Evolutionary conservation across 2,797 vertebrate genomes (phyloP).

Genomic region (Chiropotes sagulatus): DNA sequence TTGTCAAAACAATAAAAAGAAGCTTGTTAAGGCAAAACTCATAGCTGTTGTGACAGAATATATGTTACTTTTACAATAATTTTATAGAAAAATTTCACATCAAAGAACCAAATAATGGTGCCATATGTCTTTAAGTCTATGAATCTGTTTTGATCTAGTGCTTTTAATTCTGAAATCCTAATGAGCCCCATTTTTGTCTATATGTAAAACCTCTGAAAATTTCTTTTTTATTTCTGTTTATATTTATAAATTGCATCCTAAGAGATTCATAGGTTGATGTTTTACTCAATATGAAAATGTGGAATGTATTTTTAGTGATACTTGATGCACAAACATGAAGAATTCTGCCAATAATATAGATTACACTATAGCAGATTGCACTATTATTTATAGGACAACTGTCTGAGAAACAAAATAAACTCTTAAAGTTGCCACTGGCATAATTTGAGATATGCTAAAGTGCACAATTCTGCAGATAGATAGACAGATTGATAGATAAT

Average conservation of each 20-base stretch:
- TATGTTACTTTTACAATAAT: neutral
- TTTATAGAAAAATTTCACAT: neutral
- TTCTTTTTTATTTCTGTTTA: neutral
- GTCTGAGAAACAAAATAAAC: slow-evolving; percentile 39
- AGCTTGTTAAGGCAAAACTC: neutral
- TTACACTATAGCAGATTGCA: slow-evolving; percentile 1
- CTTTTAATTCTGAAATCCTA: neutral
- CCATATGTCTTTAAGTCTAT: neutral
- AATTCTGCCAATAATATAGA: slow-evolving; percentile 58
- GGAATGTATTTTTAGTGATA: slow-evolving; percentile 49
- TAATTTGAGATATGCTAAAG: neutral
- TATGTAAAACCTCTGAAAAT: neutral
- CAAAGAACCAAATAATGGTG: neutral
- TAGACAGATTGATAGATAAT: neutral
- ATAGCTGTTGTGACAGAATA: neutral
- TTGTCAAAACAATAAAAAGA: neutral
- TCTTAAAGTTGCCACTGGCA: neutral
- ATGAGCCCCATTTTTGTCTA: neutral
- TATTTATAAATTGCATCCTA: neutral
- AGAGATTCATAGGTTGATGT: slow-evolving; percentile 38
- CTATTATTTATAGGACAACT: slow-evolving; percentile 61
- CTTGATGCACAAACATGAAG: slow-evolving; percentile 57
- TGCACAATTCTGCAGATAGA: neutral
- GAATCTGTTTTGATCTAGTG: neutral
- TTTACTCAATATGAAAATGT: slow-evolving; percentile 29